Conservation (phyloP, 64 coral and sea anemone species). For the Dendronephthya gigantea region DNA sequence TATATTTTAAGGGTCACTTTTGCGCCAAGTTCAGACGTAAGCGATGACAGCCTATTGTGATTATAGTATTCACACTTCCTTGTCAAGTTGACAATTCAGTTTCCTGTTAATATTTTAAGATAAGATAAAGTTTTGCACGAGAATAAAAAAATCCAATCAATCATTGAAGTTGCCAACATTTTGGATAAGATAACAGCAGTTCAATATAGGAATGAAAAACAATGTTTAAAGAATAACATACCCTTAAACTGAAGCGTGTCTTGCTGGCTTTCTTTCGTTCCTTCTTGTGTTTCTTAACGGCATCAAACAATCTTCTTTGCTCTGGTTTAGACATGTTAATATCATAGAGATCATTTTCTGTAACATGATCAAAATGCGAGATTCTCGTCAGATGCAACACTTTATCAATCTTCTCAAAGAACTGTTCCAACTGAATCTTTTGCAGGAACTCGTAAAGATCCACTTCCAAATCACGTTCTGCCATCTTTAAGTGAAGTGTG, state of each 20-base stretch:
- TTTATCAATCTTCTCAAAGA: constrained; percentile 60
- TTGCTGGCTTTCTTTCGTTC: constrained; percentile 65
- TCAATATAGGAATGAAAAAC: neutral
- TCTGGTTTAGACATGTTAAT: constrained; percentile 96
- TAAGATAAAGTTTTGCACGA: neutral
- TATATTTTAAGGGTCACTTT: too few relatives aligned
- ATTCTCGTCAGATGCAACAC: constrained; percentile 64
- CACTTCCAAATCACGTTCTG: neutral
- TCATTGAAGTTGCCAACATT: neutral
- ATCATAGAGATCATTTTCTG: constrained; percentile 56
- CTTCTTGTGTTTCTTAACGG: constrained; percentile 72
- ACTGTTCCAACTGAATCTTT: constrained; percentile 79
- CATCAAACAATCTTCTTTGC: constrained; percentile 73
- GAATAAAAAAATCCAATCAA: neutral
- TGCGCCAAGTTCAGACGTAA: too few relatives aligned
- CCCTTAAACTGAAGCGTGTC: neutral
- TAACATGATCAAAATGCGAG: constrained; percentile 82
- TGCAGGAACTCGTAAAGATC: constrained; percentile 32
- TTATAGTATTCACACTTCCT: neutral
- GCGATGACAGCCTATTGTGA: neutral
- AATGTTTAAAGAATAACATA: neutral
- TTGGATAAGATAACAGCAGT: neutral
- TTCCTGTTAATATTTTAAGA: too few relatives aligned
- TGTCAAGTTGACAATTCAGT: too few relatives aligned
- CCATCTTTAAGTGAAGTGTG: neutral